Conservation (phyloP, 2,113 vertebrate species). For the Thunnus maccoyii region DNA sequence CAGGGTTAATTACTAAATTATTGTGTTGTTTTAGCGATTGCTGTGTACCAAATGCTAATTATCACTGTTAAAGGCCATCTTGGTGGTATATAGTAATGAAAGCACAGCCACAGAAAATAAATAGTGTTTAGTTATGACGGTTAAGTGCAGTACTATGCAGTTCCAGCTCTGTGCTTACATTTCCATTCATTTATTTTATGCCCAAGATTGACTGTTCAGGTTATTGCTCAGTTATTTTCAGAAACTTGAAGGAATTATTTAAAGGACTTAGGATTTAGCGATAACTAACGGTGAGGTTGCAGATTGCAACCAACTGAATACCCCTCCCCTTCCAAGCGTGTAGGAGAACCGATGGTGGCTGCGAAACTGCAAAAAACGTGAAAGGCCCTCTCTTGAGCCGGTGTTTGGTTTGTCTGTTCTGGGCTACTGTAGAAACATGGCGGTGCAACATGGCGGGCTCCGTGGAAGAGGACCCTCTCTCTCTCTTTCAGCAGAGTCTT, state of each 20-base stretch:
- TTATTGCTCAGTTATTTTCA: neutral
- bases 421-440: no score
- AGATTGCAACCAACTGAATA: no score
- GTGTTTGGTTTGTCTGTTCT: no score
- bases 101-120: constrained; percentile 10
- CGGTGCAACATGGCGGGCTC: no score
- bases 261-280: no score
- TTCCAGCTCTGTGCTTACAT: neutral
- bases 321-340: no score
- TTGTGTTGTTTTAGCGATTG: constrained; percentile 4
- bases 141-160: neutral
- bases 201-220: neutral
- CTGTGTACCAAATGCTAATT: neutral
- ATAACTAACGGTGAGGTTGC: no score
- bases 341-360: no score
- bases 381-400: no score
- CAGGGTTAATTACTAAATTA: constrained; percentile 7
- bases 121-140: neutral
- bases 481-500: neutral
- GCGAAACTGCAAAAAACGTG: no score
- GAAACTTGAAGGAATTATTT: neutral
- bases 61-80: neutral
- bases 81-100: constrained; percentile 1
- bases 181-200: neutral
- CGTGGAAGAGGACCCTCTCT: no score